These are phyloP conservation scores for Melanotus villosus DNA, from an alignment of 2,888 invertebrate genomes.

Conservation along the genomic window DNA sequence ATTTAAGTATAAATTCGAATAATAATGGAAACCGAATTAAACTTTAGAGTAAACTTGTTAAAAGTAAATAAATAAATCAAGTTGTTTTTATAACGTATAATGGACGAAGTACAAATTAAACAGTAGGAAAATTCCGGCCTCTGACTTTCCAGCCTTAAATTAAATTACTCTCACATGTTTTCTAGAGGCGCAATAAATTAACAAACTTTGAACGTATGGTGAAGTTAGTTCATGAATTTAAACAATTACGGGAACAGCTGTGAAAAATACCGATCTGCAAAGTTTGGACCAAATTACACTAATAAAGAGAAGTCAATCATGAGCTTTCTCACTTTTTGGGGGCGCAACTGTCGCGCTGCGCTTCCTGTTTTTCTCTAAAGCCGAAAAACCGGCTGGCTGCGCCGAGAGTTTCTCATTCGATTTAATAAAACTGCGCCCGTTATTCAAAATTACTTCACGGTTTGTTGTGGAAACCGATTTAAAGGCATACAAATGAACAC, in stretches of 20 bases:
- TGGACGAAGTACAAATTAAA: slow-evolving; percentile 34
- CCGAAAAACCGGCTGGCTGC: neutral
- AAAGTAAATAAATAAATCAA: slow-evolving; percentile 36
- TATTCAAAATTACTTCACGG: neutral
- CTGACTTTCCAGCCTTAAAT: slow-evolving; percentile 50
- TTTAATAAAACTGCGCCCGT: neutral
- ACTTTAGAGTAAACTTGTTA: neutral
- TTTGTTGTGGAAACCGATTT: neutral
- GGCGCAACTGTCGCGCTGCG: slow-evolving; percentile 31
- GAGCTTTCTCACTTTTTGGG: slow-evolving; percentile 37
- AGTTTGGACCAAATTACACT: slow-evolving; percentile 44
- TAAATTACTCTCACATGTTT: slow-evolving; percentile 61
- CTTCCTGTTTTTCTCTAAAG: neutral
- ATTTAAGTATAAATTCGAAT: neutral
- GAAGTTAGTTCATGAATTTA: slow-evolving; percentile 60
- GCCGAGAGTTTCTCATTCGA: no score
- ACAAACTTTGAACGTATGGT: slow-evolving; percentile 59
- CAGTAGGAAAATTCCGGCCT: slow-evolving; percentile 25
- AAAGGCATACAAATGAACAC: neutral
- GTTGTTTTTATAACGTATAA: slow-evolving; percentile 16
- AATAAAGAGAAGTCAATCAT: slow-evolving; percentile 52
- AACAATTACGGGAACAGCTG: slow-evolving; percentile 59
- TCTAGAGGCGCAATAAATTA: slow-evolving; percentile 60
- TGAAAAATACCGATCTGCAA: slow-evolving; percentile 56
- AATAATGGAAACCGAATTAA: neutral